phyloP scores from a whole-genome alignment of 2,113 vertebrate genomes.

The Chamaetylas fuelleborni region DNA sequence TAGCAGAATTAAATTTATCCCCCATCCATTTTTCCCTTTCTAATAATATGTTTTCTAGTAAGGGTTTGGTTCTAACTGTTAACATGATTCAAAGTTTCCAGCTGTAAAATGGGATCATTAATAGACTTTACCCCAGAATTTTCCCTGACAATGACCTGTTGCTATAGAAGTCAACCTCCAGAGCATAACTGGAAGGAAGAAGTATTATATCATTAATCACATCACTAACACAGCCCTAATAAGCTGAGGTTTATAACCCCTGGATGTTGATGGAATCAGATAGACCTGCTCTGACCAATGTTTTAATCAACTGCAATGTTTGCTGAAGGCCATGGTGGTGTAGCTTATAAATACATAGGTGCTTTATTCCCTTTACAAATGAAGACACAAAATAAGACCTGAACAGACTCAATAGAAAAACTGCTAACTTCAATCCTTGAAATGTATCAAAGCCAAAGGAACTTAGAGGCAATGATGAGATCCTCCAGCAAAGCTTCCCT shows the following conservation, averaged over 20 bases:
- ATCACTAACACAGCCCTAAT: slow-evolving; percentile 31
- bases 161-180: slow-evolving; percentile 11
- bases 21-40: background rate
- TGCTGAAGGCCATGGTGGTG: background rate
- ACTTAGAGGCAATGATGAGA: background rate
- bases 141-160: slow-evolving; percentile 8
- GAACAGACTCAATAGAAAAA: background rate
- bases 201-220: background rate
- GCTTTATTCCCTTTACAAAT: background rate
- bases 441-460: background rate
- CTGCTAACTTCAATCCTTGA: background rate
- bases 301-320: slow-evolving; percentile 34
- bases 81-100: background rate
- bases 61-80: background rate
- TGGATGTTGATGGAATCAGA: slow-evolving; percentile 1
- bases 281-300: background rate
- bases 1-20: background rate
- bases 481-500: background rate
- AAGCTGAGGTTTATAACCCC: slow-evolving; percentile 34
- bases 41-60: background rate
- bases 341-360: background rate
- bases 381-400: background rate
- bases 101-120: background rate
- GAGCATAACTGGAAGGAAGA: slow-evolving; percentile 20
- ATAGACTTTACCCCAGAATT: background rate